Base-by-base conservation (phyloP, 2,113 vertebrate genomes). In the Indicator indicator region DNA sequence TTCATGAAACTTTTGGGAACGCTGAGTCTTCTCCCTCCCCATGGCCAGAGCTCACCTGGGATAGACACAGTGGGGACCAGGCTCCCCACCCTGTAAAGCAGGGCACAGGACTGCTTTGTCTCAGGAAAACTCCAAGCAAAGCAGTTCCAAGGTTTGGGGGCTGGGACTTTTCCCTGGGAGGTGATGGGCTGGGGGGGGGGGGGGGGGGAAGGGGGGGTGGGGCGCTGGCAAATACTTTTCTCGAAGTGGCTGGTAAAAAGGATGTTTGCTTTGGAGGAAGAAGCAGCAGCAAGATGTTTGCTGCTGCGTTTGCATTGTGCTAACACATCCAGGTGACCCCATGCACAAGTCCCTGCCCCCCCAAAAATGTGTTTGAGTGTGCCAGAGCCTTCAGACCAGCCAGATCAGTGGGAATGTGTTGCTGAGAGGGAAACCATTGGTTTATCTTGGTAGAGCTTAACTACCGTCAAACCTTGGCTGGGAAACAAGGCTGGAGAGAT, bases 1-100 rank as follows among this genome's bases (percentile, higher is more conserved):
- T 3, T 27, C 68, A 12, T 4, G 9, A 30, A 52, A 62, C 46
- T 63, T 42, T 52, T 9, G 32, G 54, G 59, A 52, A 7, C 0
- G 1, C 48, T 1, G 19, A 10, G 20, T 3, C 36, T 59, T 18
- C 8, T 32, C 33, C 5, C 28, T 50, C 16, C 52, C 10, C 0
- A 1, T 12, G 50, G 59, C 63, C 23, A 24, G 3, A 83, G 44
- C 9, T 42, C 50, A 9, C 42, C 19, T 7, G 38, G 59, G 82
- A 27, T 0, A 2, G 33, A 4, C 64, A 20, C 30, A 9, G 33
- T 2, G 0, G 24, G 46, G 4, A 15, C 28, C 50, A 6, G 75
- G n/a, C 12, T 26, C n/a, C 68, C 20, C 54, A 26, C n/a, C 10
- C 15, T 4, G 8, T 26, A 27, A 20, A 70, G 17, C 0, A 5